These are phyloP conservation scores for Lineus longissimus DNA, from an alignment of 1,140 invertebrate species.

Conservation along the genomic window DNA sequence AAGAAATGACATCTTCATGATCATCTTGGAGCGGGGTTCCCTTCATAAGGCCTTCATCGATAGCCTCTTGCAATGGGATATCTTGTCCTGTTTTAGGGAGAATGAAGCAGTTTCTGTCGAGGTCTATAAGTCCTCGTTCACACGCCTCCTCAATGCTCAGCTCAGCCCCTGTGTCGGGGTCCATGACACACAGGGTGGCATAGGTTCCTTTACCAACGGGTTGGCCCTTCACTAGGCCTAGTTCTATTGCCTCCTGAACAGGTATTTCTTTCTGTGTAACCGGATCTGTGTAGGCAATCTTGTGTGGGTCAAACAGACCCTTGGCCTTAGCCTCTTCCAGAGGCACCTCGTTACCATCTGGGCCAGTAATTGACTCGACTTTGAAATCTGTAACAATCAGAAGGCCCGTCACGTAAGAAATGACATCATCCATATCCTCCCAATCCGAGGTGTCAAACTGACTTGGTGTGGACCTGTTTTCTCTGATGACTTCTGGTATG, in stretches of 20 bases:
- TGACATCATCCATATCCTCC: neutral
- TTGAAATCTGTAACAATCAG: conserved; percentile 44
- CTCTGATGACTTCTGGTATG: too few species aligned
- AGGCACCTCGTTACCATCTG: conserved; percentile 58
- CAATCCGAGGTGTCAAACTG: neutral
- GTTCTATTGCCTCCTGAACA: conserved; percentile 19
- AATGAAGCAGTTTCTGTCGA: neutral
- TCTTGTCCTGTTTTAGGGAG: neutral
- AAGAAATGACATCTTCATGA: too few species aligned
- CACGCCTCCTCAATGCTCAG: conserved; percentile 20
- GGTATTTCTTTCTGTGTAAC: conserved; percentile 15
- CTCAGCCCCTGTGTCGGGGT: conserved; percentile 12
- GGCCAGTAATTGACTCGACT: conserved; percentile 32
- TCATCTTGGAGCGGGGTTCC: too few species aligned
- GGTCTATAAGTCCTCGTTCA: conserved; percentile 15
- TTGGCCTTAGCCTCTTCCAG: conserved; percentile 78
- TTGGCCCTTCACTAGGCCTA: conserved; percentile 13
- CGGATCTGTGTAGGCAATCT: neutral
- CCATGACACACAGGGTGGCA: neutral
- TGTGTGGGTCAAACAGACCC: conserved; percentile 78
- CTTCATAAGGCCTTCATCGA: neutral
- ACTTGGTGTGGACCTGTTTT: too few species aligned
- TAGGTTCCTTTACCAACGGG: neutral
- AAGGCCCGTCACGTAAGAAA: conserved; percentile 31
- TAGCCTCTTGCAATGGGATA: neutral